phyloP scores from a whole-genome alignment of 1,140 invertebrate genomes.

The Whitmania pigra region DNA sequence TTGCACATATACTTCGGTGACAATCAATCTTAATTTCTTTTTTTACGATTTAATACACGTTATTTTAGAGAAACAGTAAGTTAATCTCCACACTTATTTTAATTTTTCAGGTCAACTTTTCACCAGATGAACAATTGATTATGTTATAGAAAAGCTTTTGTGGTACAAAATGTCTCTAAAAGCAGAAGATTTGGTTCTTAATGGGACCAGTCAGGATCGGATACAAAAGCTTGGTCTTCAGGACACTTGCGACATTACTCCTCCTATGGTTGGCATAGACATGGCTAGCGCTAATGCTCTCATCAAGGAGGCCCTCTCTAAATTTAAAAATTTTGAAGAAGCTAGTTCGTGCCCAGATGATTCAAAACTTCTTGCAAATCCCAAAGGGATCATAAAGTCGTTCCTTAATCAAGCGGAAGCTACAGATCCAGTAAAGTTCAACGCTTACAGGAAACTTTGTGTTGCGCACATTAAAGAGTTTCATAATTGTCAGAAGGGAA shows the following conservation, averaged over 20 bases:
- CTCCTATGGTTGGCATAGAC: background rate
- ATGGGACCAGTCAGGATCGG: no score
- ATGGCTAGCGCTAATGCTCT: slow-evolving; percentile 1
- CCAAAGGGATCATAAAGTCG: slow-evolving; percentile 14
- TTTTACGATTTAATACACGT: no score
- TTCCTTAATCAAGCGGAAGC: slow-evolving; percentile 11
- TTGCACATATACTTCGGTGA: no score
- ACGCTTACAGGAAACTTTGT: slow-evolving; percentile 11
- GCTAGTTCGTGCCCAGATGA: background rate
- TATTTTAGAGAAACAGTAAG: no score
- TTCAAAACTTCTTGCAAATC: slow-evolving; percentile 14
- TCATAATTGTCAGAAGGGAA: slow-evolving; percentile 14
- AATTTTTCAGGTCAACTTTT: no score
- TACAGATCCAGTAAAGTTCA: slow-evolving; percentile 10
- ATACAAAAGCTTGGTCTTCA: no score
- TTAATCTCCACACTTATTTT: no score
- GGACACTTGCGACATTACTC: background rate
- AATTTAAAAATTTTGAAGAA: slow-evolving; percentile 13
- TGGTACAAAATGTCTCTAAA: no score
- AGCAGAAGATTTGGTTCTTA: no score
- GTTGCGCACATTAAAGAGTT: slow-evolving; percentile 17
- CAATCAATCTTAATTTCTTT: no score
- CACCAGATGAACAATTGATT: no score
- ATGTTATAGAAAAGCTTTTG: no score
- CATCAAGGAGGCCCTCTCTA: slow-evolving; percentile 6